These are phyloP conservation scores for Notamacropus eugenii DNA, from an alignment of 2,797 vertebrate genomes.

Conservation along the genomic window DNA sequence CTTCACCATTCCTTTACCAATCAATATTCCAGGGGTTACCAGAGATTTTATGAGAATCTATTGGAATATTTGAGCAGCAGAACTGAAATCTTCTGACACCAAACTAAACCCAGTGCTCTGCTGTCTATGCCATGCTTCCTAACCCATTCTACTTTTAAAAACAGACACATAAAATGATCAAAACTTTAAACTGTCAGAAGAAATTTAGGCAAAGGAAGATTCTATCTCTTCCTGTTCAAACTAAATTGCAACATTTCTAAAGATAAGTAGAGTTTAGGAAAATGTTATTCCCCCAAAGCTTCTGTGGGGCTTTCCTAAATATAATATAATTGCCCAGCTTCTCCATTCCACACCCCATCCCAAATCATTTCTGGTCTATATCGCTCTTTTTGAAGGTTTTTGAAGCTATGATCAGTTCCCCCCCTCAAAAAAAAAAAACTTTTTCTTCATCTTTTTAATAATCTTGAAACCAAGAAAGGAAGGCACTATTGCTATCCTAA, in stretches of 20 bases:
- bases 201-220: background rate
- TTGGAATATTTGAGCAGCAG: background rate
- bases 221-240: background rate
- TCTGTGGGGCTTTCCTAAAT: background rate
- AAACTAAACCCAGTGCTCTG: background rate
- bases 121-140: background rate
- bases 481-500: background rate
- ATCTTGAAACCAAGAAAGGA: background rate
- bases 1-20: no score
- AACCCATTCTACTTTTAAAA: background rate
- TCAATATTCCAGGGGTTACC: no score
- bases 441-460: background rate
- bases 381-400: background rate
- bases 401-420: background rate
- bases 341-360: background rate
- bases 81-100: background rate
- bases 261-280: background rate
- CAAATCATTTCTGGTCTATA: background rate
- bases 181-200: background rate
- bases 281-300: background rate
- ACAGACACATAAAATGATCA: background rate
- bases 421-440: background rate
- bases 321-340: background rate
- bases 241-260: background rate
- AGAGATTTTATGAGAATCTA: no score